These are phyloP conservation scores for Drosophila subsilvestris DNA, from an alignment of 2,888 invertebrate species.

Conservation along the genomic window DNA sequence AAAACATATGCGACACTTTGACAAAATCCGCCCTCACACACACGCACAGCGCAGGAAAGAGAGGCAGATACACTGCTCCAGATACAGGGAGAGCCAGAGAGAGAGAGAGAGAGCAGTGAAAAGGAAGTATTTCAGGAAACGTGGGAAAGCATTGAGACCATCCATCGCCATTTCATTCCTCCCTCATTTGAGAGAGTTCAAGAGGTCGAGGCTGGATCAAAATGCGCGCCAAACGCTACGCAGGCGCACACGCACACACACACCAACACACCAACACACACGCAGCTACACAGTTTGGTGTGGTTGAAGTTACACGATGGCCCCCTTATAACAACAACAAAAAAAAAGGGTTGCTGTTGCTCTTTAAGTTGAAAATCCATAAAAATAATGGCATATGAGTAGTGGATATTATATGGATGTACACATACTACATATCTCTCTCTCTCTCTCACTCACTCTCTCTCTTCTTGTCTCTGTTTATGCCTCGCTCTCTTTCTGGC, in stretches of 20 bases:
- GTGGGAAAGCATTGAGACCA: neutral
- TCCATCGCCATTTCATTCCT: neutral
- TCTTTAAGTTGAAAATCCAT: constrained; percentile 52
- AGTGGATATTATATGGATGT: constrained; percentile 59
- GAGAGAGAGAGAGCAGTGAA: constrained; percentile 1
- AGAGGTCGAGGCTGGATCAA: constrained; percentile 39
- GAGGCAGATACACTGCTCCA: neutral
- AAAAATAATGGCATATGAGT: constrained; percentile 75
- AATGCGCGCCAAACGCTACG: constrained; percentile 74
- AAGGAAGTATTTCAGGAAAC: constrained; percentile 1
- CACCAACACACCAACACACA: constrained; percentile 12
- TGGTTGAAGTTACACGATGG: constrained; percentile 1
- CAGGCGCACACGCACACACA: constrained; percentile 49
- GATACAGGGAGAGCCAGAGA: constrained; percentile 1
- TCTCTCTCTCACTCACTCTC: constrained; percentile 10
- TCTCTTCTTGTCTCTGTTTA: constrained; percentile 9
- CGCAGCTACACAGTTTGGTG: neutral
- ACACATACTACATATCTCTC: constrained; percentile 4
- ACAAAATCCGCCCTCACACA: constrained; percentile 35
- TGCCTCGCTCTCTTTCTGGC: constrained; percentile 20
- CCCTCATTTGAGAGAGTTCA: constrained; percentile 26
- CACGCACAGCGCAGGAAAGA: constrained; percentile 3
- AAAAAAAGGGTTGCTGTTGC: constrained; percentile 61
- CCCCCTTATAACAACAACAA: too few species aligned
- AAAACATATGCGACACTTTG: constrained; percentile 79